phyloP scores from a whole-genome alignment of 2,113 vertebrate species.

The Greenwoodochromis staneri region DNA sequence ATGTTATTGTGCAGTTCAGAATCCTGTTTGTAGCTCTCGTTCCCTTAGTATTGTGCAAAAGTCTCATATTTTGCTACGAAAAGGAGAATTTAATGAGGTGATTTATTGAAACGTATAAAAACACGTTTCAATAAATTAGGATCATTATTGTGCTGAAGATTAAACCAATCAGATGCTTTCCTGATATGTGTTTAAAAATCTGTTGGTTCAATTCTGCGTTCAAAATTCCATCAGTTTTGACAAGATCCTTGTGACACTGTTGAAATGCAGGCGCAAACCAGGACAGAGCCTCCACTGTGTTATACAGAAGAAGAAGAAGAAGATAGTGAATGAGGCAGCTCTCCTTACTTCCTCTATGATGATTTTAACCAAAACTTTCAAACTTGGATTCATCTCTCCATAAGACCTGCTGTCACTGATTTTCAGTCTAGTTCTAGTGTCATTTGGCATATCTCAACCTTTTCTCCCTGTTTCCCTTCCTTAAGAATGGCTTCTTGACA shows the following conservation, averaged over 20 bases:
- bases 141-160: not conserved
- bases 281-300: not conserved
- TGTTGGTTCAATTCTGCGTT: rapidly evolving
- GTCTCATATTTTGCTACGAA: not conserved
- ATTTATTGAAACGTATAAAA: not conserved
- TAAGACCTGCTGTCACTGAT: not conserved
- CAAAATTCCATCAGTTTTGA: not conserved
- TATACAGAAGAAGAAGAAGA: not conserved
- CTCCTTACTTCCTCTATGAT: not conserved
- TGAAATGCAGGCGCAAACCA: not conserved
- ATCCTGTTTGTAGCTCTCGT: not conserved
- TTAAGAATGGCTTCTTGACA: not conserved
- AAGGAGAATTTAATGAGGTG: not conserved
- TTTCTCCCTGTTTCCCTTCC: not conserved
- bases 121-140: not conserved
- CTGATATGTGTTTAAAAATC: not conserved
- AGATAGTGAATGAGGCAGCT: not conserved
- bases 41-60: not conserved
- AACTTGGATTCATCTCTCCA: not conserved
- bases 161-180: not conserved
- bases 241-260: not conserved
- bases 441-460: not conserved
- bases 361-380: not conserved
- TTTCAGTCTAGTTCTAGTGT: not conserved
- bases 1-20: not conserved